A percentile compares a stretch with the other conserved stretches of the same genome.
phyloP scores from a whole-genome alignment of 2,888 invertebrate species.

The Lithodes maja region DNA sequence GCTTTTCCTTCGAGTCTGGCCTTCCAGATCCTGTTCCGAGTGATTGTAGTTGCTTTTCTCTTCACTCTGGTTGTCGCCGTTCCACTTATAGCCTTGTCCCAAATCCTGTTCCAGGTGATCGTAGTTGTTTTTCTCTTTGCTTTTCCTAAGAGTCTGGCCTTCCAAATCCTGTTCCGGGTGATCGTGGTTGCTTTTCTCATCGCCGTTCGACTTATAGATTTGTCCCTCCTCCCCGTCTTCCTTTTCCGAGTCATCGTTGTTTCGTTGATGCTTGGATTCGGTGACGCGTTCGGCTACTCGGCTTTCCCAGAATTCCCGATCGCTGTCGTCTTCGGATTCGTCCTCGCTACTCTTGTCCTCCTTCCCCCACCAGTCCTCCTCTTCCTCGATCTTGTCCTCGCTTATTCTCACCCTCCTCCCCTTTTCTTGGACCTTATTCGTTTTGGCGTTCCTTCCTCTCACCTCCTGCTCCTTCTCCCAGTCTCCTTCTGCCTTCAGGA shows the following conservation, averaged over 20 bases:
- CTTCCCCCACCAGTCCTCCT: neutral
- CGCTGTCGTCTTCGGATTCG: neutral
- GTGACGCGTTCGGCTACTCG: neutral
- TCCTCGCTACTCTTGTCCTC: neutral
- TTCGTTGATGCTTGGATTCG: neutral
- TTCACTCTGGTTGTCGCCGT: neutral
- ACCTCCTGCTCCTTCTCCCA: neutral
- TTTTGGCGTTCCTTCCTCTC: neutral
- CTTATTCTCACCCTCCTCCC: too few species aligned
- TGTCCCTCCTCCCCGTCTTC: neutral
- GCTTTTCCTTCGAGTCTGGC: slow-evolving; percentile 66
- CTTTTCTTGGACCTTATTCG: neutral
- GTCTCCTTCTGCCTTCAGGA: neutral
- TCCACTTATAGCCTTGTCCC: neutral
- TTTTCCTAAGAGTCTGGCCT: neutral
- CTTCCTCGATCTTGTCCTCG: neutral
- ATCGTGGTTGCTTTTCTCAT: neutral
- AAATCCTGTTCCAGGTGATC: neutral
- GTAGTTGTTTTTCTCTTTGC: neutral
- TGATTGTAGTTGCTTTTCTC: neutral
- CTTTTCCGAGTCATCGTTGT: neutral
- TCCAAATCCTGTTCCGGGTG: neutral
- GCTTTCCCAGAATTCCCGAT: neutral
- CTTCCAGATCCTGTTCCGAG: neutral
- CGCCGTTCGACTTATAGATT: neutral